Base-by-base conservation (phyloP, 2,113 vertebrate species). In the Spea multiplicata region DNA sequence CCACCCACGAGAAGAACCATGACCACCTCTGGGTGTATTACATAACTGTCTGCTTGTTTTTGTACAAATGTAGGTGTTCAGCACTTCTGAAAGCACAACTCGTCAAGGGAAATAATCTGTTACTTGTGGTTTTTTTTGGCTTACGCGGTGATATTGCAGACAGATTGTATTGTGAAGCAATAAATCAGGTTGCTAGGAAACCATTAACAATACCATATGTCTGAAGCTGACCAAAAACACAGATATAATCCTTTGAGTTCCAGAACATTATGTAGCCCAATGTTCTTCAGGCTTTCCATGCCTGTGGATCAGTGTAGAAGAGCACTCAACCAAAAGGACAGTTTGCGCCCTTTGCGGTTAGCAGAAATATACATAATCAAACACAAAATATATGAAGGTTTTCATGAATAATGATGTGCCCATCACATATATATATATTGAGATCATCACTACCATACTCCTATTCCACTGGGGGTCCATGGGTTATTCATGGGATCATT, bases 131-230 rank as follows among this genome's bases (percentile, higher is more conserved):
- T 55, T 9, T 49, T 66, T 76, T 68, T 17, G 16, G 48, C 55
- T 59, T n/a, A 8, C 62, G 66, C 52, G 49, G 74, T 73, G 44
- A 44, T 80, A 61, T 68, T 74, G 49, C 66, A 61, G 78, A 81
- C 71, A 74, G 78, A 70, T 70, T 75, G 69, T 70, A 70, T 74
- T 46, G 46, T 12, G 44, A 14, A 9, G 16, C 52, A 62, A 30
- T 73, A 73, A 8, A 53, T 16, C 53, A 3, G 10, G 59, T 75
- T 69, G 72, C 66, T 66, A 67, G 66, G 65, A 50, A 44, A 69
- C 66, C 57, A n/a, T 69, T 69, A 69, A 74, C 57, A 68, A 68
- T 81, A 50, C 59, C 69, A 74, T 30, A 74, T 74, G 69, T 74
- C 61, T 55, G 47, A 55, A n/a, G 46, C 64, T 50, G 50, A 59